These are phyloP conservation scores for Halocynthia roretzi DNA, from an alignment of 23 tunicate genomes.

Conservation along the genomic window DNA sequence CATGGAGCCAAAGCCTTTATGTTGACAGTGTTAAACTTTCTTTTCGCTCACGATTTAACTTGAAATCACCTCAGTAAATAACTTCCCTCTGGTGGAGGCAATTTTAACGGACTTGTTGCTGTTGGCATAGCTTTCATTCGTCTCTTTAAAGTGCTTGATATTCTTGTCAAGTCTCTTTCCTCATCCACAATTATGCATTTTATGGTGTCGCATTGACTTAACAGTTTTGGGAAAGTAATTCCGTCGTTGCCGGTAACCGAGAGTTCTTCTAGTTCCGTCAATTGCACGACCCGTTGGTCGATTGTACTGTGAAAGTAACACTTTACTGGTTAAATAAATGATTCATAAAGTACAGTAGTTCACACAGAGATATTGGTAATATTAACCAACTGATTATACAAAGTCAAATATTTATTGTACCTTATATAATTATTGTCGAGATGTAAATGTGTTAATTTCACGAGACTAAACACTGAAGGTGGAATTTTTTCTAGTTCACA, in stretches of 20 bases:
- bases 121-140: conserved; percentile 46
- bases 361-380: not conserved
- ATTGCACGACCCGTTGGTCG: conserved; percentile 58
- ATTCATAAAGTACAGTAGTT: no score
- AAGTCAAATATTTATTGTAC: not conserved
- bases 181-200: conserved; percentile 65
- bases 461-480: conserved; percentile 44
- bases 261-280: conserved; percentile 67
- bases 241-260: conserved; percentile 75
- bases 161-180: conserved; percentile 25
- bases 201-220: conserved; percentile 58
- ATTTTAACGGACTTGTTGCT: not conserved
- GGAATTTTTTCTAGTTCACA: conserved; percentile 65
- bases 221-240: conserved; percentile 56
- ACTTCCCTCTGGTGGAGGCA: no score
- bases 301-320: conserved; percentile 10
- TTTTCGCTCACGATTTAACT: no score
- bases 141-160: conserved; percentile 40
- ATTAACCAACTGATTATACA: not conserved
- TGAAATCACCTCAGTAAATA: no score
- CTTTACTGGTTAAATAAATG: not conserved
- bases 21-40: no score
- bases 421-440: conserved; percentile 63
- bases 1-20: no score
- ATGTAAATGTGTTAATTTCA: conserved; percentile 62